Evolutionary conservation across 2,113 vertebrate genomes (phyloP).

Genomic region (Psettodes erumei): DNA sequence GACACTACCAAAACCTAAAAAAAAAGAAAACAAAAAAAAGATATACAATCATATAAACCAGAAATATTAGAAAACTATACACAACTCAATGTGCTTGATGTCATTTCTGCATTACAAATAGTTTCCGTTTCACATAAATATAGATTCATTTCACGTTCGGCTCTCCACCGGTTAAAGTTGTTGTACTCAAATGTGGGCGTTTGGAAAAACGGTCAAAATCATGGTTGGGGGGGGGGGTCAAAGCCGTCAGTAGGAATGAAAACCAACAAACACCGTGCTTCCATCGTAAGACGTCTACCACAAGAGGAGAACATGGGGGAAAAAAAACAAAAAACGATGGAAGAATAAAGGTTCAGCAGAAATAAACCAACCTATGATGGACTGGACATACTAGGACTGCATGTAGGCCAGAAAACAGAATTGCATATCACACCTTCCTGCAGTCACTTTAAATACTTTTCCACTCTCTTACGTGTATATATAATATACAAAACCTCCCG

Average conservation of each 20-base stretch:
- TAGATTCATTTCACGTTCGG: constrained; percentile 44
- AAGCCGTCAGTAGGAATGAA: background rate
- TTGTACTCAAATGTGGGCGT: constrained; percentile 14
- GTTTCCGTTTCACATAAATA: constrained; percentile 56
- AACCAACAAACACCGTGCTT: background rate
- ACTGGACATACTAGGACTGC: constrained; percentile 26
- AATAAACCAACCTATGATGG: constrained; percentile 11
- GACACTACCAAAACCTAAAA: constrained; percentile 46
- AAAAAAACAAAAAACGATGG: background rate
- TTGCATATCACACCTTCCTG: constrained; percentile 22
- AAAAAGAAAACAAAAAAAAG: constrained; percentile 29
- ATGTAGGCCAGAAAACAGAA: constrained; percentile 9
- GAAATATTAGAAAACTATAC: constrained; percentile 77
- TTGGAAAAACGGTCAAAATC: constrained; percentile 19
- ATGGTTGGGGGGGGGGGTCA: background rate
- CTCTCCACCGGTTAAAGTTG: constrained; percentile 12
- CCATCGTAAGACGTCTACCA: background rate
- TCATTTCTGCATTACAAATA: constrained; percentile 74
- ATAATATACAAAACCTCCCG: constrained; percentile 73
- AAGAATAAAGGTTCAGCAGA: background rate
- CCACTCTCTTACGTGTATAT: constrained; percentile 64
- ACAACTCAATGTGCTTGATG: constrained; percentile 80
- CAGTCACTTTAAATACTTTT: constrained; percentile 35
- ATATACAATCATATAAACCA: constrained; percentile 69
- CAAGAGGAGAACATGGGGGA: background rate